Evolutionary conservation across 2,888 invertebrate genomes (phyloP).

Genomic region (Sepioteuthis lessoniana): DNA sequence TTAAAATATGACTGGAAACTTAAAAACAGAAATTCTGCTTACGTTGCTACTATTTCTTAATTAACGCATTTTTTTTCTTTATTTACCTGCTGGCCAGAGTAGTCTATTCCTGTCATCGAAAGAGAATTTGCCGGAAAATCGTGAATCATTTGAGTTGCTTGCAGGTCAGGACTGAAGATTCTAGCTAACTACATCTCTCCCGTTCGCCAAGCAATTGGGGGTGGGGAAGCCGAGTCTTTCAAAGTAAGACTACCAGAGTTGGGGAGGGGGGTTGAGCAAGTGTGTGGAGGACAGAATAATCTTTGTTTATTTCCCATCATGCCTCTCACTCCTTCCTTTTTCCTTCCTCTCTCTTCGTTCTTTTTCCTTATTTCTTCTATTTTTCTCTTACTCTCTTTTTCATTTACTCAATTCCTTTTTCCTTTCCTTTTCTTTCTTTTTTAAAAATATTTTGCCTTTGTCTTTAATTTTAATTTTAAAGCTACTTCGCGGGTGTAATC

Average conservation of each 20-base stretch:
- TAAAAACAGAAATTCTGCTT: background rate
- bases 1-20: background rate
- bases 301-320: background rate
- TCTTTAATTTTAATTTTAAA: too few relatives aligned
- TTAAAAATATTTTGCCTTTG: too few relatives aligned
- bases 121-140: background rate
- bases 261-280: background rate
- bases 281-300: background rate
- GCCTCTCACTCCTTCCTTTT: background rate
- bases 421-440: too few relatives aligned
- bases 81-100: background rate
- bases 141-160: background rate
- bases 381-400: background rate
- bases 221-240: background rate
- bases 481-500: too few relatives aligned
- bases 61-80: background rate
- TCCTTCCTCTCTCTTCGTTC: background rate
- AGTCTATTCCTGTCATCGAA: background rate
- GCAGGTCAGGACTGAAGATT: background rate
- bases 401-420: background rate
- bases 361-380: background rate
- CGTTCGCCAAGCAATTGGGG: background rate
- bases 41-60: background rate
- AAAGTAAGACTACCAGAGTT: background rate
- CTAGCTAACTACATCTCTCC: background rate